phyloP scores from a whole-genome alignment of 2,113 vertebrate genomes.

The Alectura lathami region DNA sequence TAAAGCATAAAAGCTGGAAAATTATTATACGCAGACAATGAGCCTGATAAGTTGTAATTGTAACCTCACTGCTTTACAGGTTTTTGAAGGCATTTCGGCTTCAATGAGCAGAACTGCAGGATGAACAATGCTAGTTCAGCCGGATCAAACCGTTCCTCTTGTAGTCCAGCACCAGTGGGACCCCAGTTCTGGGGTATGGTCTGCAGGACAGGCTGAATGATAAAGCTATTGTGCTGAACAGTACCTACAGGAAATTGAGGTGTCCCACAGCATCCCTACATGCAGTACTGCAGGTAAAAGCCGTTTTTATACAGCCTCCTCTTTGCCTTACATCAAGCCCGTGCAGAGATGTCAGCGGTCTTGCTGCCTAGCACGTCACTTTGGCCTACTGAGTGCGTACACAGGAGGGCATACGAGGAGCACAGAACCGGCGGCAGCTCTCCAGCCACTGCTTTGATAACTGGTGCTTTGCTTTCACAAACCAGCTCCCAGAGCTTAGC shows the following conservation, averaged over 20 bases:
- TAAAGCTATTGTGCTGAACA: not conserved
- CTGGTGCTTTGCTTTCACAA: not conserved
- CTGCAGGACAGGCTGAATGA: not conserved
- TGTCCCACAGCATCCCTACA: not conserved
- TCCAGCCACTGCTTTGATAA: not conserved
- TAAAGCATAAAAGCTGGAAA: not conserved
- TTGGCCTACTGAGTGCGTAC: slow-evolving; percentile 40
- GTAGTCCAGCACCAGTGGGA: not conserved
- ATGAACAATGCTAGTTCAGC: not conserved
- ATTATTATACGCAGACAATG: not conserved
- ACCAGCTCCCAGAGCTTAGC: not conserved
- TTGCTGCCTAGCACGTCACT: not conserved
- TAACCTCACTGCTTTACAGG: not conserved
- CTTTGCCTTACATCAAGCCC: not conserved
- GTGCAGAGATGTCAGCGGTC: not conserved
- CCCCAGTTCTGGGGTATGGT: not conserved
- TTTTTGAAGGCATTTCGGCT: slow-evolving; percentile 11
- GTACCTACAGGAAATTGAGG: not conserved
- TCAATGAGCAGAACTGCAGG: not conserved
- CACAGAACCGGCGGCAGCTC: slow-evolving; percentile 18
- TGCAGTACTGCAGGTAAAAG: not conserved
- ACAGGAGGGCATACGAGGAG: slow-evolving; percentile 67
- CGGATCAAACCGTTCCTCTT: not conserved
- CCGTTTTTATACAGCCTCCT: slow-evolving; percentile 4
- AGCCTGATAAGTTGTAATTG: not conserved